Base-by-base conservation (phyloP, 2,888 invertebrate genomes). In the Sipha maydis region DNA sequence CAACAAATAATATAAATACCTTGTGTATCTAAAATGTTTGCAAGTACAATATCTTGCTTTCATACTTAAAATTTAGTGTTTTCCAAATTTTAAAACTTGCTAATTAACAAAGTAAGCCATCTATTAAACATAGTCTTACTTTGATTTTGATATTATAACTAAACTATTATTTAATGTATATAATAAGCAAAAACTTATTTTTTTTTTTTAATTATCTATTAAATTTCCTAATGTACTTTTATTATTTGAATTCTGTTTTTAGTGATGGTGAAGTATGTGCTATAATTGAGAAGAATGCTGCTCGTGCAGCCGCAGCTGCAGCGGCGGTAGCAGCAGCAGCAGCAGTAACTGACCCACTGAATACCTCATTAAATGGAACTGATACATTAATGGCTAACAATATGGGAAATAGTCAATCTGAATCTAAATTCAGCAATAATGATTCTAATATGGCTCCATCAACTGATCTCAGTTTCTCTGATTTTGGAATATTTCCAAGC, bases 401-500 rank as follows among this genome's bases (percentile, higher is more conserved):
- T 61, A 8, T 54, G 54, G 80, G 61, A 61, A 38, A 73, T 25
- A 80, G 67, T 61, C 75, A 82, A 41, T 90, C 90, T 56, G 80
- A 79, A 73, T 61, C 83, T 8, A 89, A 89, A 77, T 89, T 89
- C 25, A 25, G 71, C 28, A 91, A 92, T 90, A 91, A 91, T 89
- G 91, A 92, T 90, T 92, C 92, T 90, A 93, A 92, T 28, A 92
- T 56, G 61, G 67, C 73, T 31, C 31, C 80, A 11, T 56, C 91
- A 89, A 91, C 93, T 90, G 95, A 95, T 91, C 94, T 95, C 78
- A 90, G 89, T 89, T 90, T 91, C 84, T 90, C 90, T 92, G 95
- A 95, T 91, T 94, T 95, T 91, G 95, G 95, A 90, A 93, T 94
- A 90, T 94, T 93, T 91, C 94, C 94, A 90, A 93, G 93, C 91